A percentile compares a stretch with the other conserved stretches of the same genome.
These are phyloP conservation scores for Hormaphis cornu DNA, from an alignment of 1,140 invertebrate genomes.

Conservation along the genomic window DNA sequence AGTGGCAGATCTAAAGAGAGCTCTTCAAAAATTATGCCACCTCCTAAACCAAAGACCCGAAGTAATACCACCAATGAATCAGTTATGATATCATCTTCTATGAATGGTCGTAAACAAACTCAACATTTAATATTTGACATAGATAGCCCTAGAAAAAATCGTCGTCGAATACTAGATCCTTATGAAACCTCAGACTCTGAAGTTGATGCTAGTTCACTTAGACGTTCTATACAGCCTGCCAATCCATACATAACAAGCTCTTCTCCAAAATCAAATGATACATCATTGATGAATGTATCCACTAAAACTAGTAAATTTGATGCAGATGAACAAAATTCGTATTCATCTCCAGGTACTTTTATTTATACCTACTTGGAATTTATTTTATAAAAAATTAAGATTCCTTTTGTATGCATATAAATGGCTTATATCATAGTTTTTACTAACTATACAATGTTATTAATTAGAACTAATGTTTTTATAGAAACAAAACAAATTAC, in stretches of 20 bases:
- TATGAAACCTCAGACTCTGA: slow-evolving; percentile 32
- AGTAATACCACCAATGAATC: slow-evolving; percentile 4
- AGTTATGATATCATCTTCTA: not conserved
- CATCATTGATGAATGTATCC: slow-evolving; percentile 2
- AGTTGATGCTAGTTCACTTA: not conserved
- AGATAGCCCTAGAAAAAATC: slow-evolving; percentile 1
- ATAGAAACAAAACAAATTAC: slow-evolving; percentile 38
- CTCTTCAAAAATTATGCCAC: not conserved
- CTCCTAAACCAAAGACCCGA: not conserved
- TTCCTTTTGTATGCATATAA: too few species aligned
- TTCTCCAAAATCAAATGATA: slow-evolving; percentile 9
- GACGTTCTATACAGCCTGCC: not conserved
- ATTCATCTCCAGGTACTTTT: not conserved
- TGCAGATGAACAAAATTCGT: not conserved
- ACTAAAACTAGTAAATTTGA: not conserved
- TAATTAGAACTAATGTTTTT: slow-evolving; percentile 42
- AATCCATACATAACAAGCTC: slow-evolving; percentile 1
- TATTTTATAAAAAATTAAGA: not conserved
- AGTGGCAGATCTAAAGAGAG: not conserved
- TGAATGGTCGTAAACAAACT: not conserved
- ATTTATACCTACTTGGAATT: not conserved
- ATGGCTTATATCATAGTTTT: too few species aligned
- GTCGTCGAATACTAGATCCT: not conserved
- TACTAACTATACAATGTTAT: too few species aligned
- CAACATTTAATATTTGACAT: slow-evolving; percentile 15